Evolutionary conservation across 2,797 vertebrate species (phyloP).

Genomic region (Thalassophryne amazonica): DNA sequence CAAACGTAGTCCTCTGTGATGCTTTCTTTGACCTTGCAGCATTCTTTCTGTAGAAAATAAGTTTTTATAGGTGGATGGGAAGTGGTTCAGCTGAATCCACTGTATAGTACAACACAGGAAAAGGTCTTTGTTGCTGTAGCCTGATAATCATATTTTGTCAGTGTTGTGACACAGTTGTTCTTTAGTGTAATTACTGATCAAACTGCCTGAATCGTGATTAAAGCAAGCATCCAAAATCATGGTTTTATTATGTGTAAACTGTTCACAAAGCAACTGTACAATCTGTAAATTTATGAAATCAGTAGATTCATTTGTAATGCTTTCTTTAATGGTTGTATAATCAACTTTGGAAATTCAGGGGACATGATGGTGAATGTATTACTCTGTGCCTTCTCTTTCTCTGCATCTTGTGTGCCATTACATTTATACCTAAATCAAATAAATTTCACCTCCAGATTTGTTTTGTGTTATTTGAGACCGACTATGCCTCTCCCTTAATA

Average conservation of each 20-base stretch:
- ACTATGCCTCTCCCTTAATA: no score
- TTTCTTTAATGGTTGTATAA: constrained; percentile 54
- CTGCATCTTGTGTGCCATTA: constrained; percentile 50
- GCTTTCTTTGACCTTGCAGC: not conserved
- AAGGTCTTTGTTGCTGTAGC: constrained; percentile 2
- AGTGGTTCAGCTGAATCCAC: not conserved
- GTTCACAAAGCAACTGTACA: constrained; percentile 33
- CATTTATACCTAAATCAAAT: constrained; percentile 60
- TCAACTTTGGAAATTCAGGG: constrained; percentile 66
- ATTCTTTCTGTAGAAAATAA: constrained; percentile 5
- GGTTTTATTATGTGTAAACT: constrained; percentile 20
- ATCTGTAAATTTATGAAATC: constrained; percentile 38
- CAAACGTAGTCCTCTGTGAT: no score
- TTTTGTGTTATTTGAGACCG: not conserved
- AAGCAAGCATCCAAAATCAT: constrained; percentile 21
- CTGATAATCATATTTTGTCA: not conserved
- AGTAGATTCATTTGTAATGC: constrained; percentile 26
- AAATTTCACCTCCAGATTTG: constrained; percentile 49
- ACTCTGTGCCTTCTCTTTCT: constrained; percentile 60
- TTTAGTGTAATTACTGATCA: constrained; percentile 22
- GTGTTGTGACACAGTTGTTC: not conserved
- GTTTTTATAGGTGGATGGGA: constrained; percentile 2
- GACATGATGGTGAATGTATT: constrained; percentile 64
- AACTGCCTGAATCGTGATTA: constrained; percentile 18
- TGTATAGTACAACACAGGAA: not conserved